phyloP scores from a whole-genome alignment of 2,797 vertebrate species.

The Poeciliopsis turneri region DNA sequence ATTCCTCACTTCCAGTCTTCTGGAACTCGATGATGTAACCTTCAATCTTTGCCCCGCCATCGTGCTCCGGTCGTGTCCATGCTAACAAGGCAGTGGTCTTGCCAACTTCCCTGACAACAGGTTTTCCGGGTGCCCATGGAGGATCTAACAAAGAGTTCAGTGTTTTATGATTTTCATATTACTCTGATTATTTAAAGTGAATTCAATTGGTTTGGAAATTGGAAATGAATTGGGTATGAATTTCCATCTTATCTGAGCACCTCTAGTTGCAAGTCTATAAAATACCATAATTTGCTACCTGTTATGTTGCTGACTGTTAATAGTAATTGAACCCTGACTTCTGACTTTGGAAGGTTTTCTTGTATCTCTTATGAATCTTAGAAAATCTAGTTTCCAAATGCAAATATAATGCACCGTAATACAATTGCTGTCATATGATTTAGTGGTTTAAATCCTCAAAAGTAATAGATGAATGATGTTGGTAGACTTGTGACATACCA shows the following conservation, averaged over 20 bases:
- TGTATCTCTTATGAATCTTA: not conserved
- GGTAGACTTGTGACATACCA: constrained; percentile 68
- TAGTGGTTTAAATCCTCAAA: not conserved
- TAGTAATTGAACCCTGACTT: not conserved
- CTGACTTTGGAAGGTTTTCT: not conserved
- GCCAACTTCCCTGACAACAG: constrained; percentile 89
- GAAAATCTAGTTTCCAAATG: not conserved
- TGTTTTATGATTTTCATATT: not conserved
- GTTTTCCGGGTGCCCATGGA: constrained; percentile 98
- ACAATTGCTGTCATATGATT: not conserved
- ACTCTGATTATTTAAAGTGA: not conserved
- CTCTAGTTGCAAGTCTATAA: not conserved
- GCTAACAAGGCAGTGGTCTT: constrained; percentile 87
- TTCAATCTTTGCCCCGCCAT: constrained; percentile 97
- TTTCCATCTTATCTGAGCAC: not conserved
- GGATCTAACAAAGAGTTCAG: constrained; percentile 83
- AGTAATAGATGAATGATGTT: not conserved
- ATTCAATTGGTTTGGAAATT: not conserved
- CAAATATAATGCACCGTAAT: not conserved
- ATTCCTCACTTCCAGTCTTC: constrained; percentile 95
- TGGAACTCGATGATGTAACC: constrained; percentile 94
- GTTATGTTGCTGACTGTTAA: not conserved
- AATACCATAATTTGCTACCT: not conserved
- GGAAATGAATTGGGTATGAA: not conserved
- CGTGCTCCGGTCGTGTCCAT: constrained; percentile 96